Evolutionary conservation across 92 coral and sea anemone species (phyloP).

Genomic region (Paragorgia papillata): DNA sequence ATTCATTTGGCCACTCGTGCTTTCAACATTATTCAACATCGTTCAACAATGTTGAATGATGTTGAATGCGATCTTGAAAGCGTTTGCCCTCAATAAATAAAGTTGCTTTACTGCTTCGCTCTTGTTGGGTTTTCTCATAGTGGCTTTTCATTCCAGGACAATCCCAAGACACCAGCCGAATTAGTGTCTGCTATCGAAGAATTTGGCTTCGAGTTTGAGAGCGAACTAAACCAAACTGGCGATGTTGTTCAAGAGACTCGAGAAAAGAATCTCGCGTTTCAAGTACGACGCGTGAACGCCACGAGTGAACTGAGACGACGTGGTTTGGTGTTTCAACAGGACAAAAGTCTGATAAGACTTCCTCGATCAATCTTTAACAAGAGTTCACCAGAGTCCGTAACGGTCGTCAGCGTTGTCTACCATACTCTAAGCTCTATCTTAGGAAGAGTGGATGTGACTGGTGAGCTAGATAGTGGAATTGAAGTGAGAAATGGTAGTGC

Average conservation of each 20-base stretch:
- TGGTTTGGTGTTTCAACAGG: slow-evolving; percentile 7
- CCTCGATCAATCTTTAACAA: slow-evolving; percentile 15
- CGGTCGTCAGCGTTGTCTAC: slow-evolving; percentile 52
- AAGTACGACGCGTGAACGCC: slow-evolving; percentile 23
- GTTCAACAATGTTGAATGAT: too few relatives aligned
- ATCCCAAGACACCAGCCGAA: slow-evolving; percentile 18
- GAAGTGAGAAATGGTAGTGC: background rate
- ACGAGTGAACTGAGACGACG: background rate
- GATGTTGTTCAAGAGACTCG: background rate
- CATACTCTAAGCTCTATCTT: slow-evolving; percentile 52
- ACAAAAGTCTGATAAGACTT: slow-evolving; percentile 16
- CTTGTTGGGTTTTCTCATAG: background rate
- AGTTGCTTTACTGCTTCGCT: too few relatives aligned
- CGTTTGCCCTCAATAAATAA: too few relatives aligned
- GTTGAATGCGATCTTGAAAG: too few relatives aligned
- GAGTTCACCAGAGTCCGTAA: slow-evolving; percentile 34
- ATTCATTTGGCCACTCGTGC: too few relatives aligned
- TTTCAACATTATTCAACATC: too few relatives aligned
- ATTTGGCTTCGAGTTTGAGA: slow-evolving; percentile 34
- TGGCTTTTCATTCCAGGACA: background rate
- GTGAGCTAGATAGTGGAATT: background rate
- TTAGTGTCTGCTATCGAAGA: slow-evolving; percentile 11
- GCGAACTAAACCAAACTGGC: background rate
- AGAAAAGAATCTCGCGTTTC: slow-evolving; percentile 32
- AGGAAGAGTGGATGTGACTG: background rate